Evolutionary conservation across 2,888 invertebrate genomes (phyloP), one percentile per base, ranked within the genome.

Genomic region (Melanargia galathea): DNA sequence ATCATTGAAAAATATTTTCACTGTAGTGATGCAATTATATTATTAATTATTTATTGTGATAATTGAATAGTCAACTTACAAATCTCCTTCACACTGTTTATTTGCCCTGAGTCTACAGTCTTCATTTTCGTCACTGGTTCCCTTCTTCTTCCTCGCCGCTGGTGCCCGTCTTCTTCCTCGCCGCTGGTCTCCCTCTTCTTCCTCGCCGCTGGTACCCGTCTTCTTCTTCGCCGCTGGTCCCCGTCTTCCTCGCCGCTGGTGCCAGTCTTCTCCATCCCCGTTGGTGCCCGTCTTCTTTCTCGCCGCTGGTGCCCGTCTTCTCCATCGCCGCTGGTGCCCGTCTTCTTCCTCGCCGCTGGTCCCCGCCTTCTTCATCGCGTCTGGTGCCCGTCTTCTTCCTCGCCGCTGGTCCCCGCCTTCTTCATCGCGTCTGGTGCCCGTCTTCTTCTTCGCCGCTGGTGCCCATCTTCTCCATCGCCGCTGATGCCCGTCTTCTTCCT

Each of bases 141-240:
- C 38, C 1, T 38, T 22, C 20, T 46, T 46, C 46, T 24, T 22
- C 11, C 13, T 45, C 13, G 4, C 46, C 45, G 6, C 30, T 6
- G 5, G 6, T 8, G 20, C 10, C 18, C 10, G 8, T 45, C 20
- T 45, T 45, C 45, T 10, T 45, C 43, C 16, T 16, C 43, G n/a
- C 16, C 43, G 4, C 16, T 48, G 62, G 11, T 59, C n/a, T n/a
- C n/a, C n/a, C n/a, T 46, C 63, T 49, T n/a, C n/a, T n/a, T n/a
- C n/a, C n/a, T n/a, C n/a, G n/a, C n/a, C n/a, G n/a, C n/a, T n/a
- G n/a, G 26, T 49, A 24, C 45, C 16, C 43, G 4, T 43, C 43
- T 43, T 16, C 43, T 2, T 3, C 16, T 4, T 16, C n/a, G n/a
- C n/a, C n/a, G n/a, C 43, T n/a, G 10, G 43, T 43, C n/a, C 16